Base-by-base conservation (phyloP, 2,113 vertebrate genomes). In the Lagopus muta region DNA sequence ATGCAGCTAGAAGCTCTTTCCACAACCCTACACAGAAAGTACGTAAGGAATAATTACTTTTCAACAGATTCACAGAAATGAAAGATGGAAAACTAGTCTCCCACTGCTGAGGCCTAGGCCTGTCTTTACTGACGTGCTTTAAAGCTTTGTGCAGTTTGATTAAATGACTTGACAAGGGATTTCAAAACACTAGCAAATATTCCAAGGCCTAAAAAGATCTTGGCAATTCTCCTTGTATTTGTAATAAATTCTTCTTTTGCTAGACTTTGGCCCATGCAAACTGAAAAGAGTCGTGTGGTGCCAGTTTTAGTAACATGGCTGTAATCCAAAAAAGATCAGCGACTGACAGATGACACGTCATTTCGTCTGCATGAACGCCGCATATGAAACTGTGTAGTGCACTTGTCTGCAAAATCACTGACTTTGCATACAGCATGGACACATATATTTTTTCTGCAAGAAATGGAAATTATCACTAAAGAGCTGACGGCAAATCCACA, bases 11-110 rank as follows among this genome's bases (percentile, higher is more conserved):
- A 93, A 93, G 78, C 50, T 88, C 58, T 95, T 95, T 96, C 93
- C 93, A 94, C 50, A 88, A 25, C 21, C 32, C 38, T 84, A 77
- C 48, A 93, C 16, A 82, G 48, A 90, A 95, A 93, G 82, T 57
- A 81, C 55, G 89, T 54, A 91, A 64, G 76, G 73, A 91, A 93
- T 91, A 93, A 94, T 92, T 80, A 66, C 88, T 96, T 95, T 91
- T 88, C 88, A 96, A 84, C 80, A 88, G 78, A 91, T 55, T 75
- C 61, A 81, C 38, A 84, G 82, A 81, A 92, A 73, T 42, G 43
- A 92, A 91, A 83, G 78, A 66, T 48, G 57, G 78, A 81, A 94
- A 95, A 71, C 85, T 86, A 90, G 58, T 43, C 54, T n/a, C 42
- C 1, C 1, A 50, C 61, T 75, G 36, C 61, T 52, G 34, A 75